Conservation (phyloP, 2,113 vertebrate genomes). For the Catagonus wagneri region DNA sequence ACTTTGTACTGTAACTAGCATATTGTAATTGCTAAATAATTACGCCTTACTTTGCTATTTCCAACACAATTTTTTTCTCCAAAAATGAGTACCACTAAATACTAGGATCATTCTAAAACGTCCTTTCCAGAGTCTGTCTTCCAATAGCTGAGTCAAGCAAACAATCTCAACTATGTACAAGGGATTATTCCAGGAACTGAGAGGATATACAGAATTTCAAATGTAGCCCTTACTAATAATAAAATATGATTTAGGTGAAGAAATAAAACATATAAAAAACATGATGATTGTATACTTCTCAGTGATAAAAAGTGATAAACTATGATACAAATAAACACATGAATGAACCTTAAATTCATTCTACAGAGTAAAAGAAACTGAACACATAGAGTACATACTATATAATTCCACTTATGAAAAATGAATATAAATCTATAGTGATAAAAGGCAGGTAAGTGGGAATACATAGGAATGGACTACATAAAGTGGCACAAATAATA, state of each 20-base stretch:
- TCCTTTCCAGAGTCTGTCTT: not conserved
- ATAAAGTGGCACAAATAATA: not conserved
- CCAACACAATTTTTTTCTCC: not conserved
- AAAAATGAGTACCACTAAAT: not conserved
- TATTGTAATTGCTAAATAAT: not conserved
- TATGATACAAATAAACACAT: not conserved
- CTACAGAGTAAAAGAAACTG: not conserved
- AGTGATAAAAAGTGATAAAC: not conserved
- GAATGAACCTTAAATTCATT: not conserved
- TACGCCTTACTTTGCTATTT: not conserved
- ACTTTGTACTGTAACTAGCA: not conserved
- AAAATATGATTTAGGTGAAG: not conserved
- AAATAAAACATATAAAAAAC: not conserved
- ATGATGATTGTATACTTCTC: not conserved
- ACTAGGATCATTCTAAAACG: not conserved
- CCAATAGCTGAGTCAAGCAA: not conserved
- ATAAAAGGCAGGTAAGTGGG: not conserved
- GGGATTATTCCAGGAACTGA: not conserved
- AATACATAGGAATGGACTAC: not conserved
- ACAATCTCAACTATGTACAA: not conserved
- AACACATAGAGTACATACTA: not conserved
- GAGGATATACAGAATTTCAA: not conserved
- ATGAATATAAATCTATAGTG: not conserved
- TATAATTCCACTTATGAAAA: not conserved
- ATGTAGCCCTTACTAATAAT: not conserved